Percentiles rank a stretch among this genome's conserved stretches.
These are phyloP conservation scores for Callosobruchus maculatus DNA, from an alignment of 2,888 invertebrate species.

Conservation along the genomic window DNA sequence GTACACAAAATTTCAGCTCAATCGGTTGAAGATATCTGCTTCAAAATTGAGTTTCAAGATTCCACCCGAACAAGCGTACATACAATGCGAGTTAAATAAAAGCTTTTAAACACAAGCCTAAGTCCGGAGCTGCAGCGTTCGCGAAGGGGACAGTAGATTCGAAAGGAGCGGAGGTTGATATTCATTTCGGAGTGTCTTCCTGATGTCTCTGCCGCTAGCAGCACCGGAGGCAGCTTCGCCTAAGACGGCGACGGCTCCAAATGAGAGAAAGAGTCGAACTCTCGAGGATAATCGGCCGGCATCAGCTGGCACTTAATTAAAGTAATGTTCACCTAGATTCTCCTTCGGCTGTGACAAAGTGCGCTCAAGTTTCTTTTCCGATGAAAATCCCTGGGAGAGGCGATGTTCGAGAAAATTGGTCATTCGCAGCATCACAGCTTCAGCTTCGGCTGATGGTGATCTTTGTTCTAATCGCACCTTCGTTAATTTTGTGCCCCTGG, in stretches of 20 bases:
- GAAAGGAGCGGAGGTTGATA: not conserved
- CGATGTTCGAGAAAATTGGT: not conserved
- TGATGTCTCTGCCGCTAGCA: not conserved
- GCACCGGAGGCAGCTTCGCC: not conserved
- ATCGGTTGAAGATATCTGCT: no score
- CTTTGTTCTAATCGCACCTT: no score
- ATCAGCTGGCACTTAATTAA: constrained; percentile 47
- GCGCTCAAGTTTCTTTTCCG: not conserved
- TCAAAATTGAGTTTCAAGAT: no score
- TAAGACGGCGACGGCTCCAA: not conserved
- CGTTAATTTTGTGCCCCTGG: no score
- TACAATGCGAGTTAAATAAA: no score
- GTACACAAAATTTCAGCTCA: no score
- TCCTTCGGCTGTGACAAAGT: constrained; percentile 9
- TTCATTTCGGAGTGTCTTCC: not conserved
- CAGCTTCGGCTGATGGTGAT: no score
- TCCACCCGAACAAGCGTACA: no score
- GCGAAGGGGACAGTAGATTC: not conserved
- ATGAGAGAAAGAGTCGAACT: constrained; percentile 25
- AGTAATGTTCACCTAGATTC: constrained; percentile 39
- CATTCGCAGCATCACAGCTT: not conserved
- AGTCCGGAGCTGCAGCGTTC: not conserved
- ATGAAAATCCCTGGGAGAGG: not conserved
- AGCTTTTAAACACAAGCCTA: no score
- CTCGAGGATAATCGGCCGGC: constrained; percentile 40